Percentiles rank a stretch among this genome's conserved stretches.
These are phyloP conservation scores for Drosophila auraria DNA, from an alignment of 1,140 invertebrate species.

Conservation along the genomic window DNA sequence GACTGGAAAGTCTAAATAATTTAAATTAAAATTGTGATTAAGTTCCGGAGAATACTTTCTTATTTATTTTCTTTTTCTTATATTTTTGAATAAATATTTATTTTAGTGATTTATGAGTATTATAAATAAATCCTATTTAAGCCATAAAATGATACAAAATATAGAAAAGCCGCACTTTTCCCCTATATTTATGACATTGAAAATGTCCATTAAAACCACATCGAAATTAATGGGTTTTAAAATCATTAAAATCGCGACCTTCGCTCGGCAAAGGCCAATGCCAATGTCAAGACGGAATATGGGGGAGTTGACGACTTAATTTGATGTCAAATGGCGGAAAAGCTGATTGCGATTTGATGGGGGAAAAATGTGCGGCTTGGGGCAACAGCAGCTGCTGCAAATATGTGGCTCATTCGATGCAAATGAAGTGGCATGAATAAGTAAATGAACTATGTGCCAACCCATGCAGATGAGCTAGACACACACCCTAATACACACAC, in stretches of 20 bases:
- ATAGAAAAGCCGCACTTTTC: not conserved
- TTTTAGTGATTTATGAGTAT: too few species aligned
- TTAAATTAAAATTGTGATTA: too few species aligned
- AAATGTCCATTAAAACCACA: not conserved
- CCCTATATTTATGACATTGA: not conserved
- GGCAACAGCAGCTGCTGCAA: slow-evolving; percentile 10
- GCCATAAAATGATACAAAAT: not conserved
- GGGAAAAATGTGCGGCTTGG: not conserved
- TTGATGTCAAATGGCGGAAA: slow-evolving; percentile 29
- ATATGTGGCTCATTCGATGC: slow-evolving; percentile 28
- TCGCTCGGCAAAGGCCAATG: not conserved
- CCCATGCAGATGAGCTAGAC: slow-evolving; percentile 26
- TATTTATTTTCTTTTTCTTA: too few species aligned
- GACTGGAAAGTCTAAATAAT: too few species aligned
- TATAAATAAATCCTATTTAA: too few species aligned
- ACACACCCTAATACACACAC: not conserved
- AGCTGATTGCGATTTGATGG: slow-evolving; percentile 35
- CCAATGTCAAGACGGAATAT: not conserved
- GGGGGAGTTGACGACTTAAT: slow-evolving; percentile 26
- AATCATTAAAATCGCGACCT: slow-evolving; percentile 14
- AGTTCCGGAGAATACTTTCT: too few species aligned
- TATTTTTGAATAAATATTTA: too few species aligned
- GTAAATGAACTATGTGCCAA: slow-evolving; percentile 42
- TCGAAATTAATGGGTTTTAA: slow-evolving; percentile 5
- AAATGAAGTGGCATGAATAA: slow-evolving; percentile 64